phyloP scores from a whole-genome alignment of 1,140 invertebrate species.

The Tribolium madens region DNA sequence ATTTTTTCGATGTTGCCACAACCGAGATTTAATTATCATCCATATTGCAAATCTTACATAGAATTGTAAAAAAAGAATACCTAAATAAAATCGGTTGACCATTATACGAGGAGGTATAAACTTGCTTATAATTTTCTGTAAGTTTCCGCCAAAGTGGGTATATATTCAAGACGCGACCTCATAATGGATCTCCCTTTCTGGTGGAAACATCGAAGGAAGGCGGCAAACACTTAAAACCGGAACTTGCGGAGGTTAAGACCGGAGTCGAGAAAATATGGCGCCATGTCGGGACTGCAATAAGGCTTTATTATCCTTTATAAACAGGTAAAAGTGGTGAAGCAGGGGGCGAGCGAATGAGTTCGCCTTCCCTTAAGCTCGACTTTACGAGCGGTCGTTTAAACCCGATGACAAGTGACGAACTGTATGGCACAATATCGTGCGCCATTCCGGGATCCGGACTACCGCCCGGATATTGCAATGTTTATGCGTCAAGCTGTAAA shows the following conservation, averaged over 20 bases:
- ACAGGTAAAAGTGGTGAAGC: constrained; percentile 59
- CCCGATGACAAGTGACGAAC: constrained; percentile 51
- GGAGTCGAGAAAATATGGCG: constrained; percentile 55
- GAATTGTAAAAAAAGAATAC: too few relatives aligned
- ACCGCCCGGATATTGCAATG: constrained; percentile 45
- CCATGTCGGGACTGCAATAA: constrained; percentile 57
- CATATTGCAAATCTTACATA: too few relatives aligned
- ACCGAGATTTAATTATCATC: neutral
- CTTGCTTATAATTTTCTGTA: constrained; percentile 27
- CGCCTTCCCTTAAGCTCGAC: constrained; percentile 42
- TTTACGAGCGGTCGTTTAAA: constrained; percentile 53
- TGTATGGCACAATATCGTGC: constrained; percentile 36
- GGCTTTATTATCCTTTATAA: constrained; percentile 61
- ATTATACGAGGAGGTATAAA: neutral
- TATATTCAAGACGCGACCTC: constrained; percentile 17
- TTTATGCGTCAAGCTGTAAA: constrained; percentile 47
- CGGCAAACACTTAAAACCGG: constrained; percentile 49
- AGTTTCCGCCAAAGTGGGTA: neutral
- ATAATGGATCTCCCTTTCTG: constrained; percentile 17
- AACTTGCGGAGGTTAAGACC: constrained; percentile 40
- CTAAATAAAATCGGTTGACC: neutral
- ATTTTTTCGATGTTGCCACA: neutral
- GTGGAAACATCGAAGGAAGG: constrained; percentile 1
- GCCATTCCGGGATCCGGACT: constrained; percentile 22
- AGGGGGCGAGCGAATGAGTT: constrained; percentile 45